Evolutionary conservation across 1,140 invertebrate species (phyloP).

Genomic region (Neotoxoptera formosana): DNA sequence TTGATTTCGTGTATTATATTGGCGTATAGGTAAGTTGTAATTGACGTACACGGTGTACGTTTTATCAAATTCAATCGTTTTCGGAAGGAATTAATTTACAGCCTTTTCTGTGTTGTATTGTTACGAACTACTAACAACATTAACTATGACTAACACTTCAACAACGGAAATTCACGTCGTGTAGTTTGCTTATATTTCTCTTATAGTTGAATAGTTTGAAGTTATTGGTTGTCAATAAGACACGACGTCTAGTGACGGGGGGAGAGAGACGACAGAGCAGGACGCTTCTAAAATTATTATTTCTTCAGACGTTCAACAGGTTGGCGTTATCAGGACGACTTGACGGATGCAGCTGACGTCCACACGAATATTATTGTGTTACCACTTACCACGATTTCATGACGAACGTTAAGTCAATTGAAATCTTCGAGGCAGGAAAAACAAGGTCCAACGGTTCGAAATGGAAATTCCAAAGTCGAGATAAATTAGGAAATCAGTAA

Average conservation of each 20-base stretch:
- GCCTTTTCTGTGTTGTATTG: background rate
- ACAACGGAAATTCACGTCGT: too few species aligned
- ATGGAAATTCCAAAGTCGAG: background rate
- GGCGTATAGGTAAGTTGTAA: background rate
- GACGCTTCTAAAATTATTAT: background rate
- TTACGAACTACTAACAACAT: too few species aligned
- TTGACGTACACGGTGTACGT: background rate
- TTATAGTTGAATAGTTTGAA: background rate
- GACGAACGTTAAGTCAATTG: background rate
- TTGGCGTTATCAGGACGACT: too few species aligned
- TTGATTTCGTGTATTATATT: background rate
- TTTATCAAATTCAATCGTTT: background rate
- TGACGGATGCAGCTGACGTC: background rate
- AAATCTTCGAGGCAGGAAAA: background rate
- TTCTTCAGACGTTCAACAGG: background rate
- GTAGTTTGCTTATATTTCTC: background rate
- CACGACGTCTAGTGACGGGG: background rate
- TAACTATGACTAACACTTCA: too few species aligned
- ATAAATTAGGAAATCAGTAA: background rate
- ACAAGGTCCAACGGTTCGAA: background rate
- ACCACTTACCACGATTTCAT: too few species aligned
- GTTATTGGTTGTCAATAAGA: too few species aligned
- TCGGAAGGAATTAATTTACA: background rate
- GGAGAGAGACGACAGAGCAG: background rate
- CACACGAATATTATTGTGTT: background rate